Percentiles rank a stretch among this genome's conserved stretches.
These are phyloP conservation scores for Hypomecis punctinalis DNA, from an alignment of 2,888 invertebrate genomes.

Conservation along the genomic window DNA sequence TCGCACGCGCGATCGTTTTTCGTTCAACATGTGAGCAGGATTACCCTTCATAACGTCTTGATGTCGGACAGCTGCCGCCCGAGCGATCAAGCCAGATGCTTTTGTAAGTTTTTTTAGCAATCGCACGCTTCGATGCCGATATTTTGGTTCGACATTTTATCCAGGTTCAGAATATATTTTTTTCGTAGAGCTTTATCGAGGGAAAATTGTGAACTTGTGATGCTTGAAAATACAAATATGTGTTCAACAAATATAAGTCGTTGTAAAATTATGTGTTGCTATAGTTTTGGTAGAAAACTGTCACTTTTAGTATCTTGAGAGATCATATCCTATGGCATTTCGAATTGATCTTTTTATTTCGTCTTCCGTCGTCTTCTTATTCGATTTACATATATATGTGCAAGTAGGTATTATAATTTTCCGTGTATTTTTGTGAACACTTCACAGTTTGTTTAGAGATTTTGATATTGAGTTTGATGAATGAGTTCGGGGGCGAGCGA, in stretches of 20 bases:
- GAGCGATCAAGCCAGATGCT: conserved; percentile 67
- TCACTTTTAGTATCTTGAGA: too few species aligned
- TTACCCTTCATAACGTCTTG: conserved; percentile 79
- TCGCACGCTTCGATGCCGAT: conserved; percentile 58
- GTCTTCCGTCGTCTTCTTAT: too few species aligned
- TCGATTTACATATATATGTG: too few species aligned
- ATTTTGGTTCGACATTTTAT: conserved; percentile 57
- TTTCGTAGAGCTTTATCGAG: conserved; percentile 1
- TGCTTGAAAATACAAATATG: conserved; percentile 5
- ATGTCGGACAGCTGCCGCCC: conserved; percentile 76
- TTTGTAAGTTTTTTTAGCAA: conserved; percentile 69
- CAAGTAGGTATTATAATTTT: not conserved
- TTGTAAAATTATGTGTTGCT: not conserved
- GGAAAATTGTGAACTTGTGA: conserved; percentile 5
- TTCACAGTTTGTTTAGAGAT: conserved; percentile 4
- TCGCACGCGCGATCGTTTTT: conserved; percentile 64
- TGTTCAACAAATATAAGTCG: conserved; percentile 5
- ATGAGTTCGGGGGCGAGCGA: conserved; percentile 35
- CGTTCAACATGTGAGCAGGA: conserved; percentile 69
- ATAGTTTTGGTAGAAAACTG: not conserved
- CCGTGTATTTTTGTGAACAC: not conserved
- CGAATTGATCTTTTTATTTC: not conserved
- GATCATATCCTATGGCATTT: not conserved
- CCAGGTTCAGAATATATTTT: conserved; percentile 25
- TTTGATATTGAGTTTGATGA: conserved; percentile 39